Conservation (phyloP, 2,888 invertebrate genomes). For the Drosophila mercatorum region DNA sequence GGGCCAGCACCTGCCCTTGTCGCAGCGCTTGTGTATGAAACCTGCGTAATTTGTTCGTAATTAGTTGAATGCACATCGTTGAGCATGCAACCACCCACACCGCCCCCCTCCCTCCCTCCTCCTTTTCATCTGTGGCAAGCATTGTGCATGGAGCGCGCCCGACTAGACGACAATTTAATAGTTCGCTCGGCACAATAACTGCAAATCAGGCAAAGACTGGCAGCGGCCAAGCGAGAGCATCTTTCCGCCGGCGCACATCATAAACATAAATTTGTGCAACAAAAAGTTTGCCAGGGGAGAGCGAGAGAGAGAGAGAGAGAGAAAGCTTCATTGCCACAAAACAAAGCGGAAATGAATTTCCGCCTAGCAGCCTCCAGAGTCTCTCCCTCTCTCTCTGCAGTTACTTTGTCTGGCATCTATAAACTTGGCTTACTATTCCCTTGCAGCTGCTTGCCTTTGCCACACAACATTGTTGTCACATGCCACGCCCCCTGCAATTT, state of each 20-base stretch:
- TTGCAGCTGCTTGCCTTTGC: conserved; percentile 27
- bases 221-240: conserved; percentile 55
- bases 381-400: conserved; percentile 2
- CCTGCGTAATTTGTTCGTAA: conserved; percentile 73
- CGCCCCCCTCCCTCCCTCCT: neutral
- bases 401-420: conserved; percentile 63
- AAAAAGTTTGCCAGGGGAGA: conserved; percentile 49
- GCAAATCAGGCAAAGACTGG: conserved; percentile 71
- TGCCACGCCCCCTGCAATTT: conserved; percentile 49
- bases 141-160: conserved; percentile 17
- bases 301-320: conserved; percentile 19
- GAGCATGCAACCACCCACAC: conserved; percentile 28
- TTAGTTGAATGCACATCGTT: conserved; percentile 75
- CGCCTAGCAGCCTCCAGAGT: conserved; percentile 49
- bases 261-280: conserved; percentile 69
- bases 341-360: conserved; percentile 77
- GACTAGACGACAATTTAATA: conserved; percentile 53
- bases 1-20: conserved; percentile 43
- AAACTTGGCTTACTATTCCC: conserved; percentile 68
- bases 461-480: conserved; percentile 61
- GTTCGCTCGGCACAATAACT: conserved; percentile 59
- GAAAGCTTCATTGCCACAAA: conserved; percentile 23
- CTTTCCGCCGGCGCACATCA: conserved; percentile 71
- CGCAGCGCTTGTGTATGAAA: conserved; percentile 58
- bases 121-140: neutral